Base-by-base conservation (phyloP, 2,888 invertebrate species). In the Drosophila nr. perissopoda region DNA sequence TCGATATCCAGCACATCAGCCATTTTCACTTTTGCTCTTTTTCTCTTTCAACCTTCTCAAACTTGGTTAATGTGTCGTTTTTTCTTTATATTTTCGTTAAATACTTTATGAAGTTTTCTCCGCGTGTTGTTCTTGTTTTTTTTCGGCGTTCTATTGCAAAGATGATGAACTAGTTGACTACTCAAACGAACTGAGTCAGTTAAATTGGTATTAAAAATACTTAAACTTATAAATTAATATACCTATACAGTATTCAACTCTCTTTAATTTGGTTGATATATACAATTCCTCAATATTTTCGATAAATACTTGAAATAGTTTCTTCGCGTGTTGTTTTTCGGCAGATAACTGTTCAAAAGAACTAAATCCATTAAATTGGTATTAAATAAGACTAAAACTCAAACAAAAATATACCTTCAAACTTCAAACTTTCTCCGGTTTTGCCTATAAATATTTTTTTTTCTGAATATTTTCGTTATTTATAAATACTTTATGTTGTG, bases 1-100 rank as follows among this genome's bases (percentile, higher is more conserved):
- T 98, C 98, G 86, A 98, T 96, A 93, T 98, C 98, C 83, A 98
- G 94, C 74, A 98, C 98, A 93, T 98, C 98, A 77, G 97, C 97
- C 98, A 98, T 98, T 71, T 63, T 82, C 1, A 10, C 29, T 64
- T 2, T n/a, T 33, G 34, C 49, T 33, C 10, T 5, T 36, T 34
- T 62, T 40, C 21, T 56, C 1, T 34, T 58, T 40, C 6, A 25
- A 53, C 11, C 46, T 40, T 57, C 11, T 46, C 18, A 33, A 49
- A 31, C 10, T 7, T 21, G 46, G 21, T 6, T 21, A 46, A 5
- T 16, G 4, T 34, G 11, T 54, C 1, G 7, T 16, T 6, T 62
- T 34, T 29, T n/a, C 18, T 34, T 27, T 38, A 8, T 49, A 62
- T 42, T 62, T 59, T 70, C 13, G 29, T 38, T 21, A 11, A 61